Conservation (phyloP, 2,888 invertebrate species). For the Pseudolycoriella hygida region DNA sequence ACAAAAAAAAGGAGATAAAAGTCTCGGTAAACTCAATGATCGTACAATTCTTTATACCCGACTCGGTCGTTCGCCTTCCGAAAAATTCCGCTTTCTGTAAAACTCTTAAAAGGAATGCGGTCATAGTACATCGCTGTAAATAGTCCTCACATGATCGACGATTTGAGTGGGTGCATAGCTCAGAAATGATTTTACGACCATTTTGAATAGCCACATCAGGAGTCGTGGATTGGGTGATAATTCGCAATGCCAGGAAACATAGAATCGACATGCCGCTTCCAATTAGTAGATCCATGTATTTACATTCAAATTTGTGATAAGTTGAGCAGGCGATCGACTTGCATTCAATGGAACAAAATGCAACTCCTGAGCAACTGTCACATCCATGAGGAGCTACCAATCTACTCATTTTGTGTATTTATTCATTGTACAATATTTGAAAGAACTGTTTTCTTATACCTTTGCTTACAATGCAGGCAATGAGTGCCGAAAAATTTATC, state of each 20-base stretch:
- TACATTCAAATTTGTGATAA: conserved; percentile 63
- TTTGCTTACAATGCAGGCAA: conserved; percentile 62
- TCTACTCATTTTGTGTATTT: conserved; percentile 22
- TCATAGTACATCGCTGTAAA: conserved; percentile 59
- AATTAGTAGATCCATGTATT: conserved; percentile 51
- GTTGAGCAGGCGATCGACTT: conserved; percentile 40
- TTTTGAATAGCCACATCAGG: conserved; percentile 24
- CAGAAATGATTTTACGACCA: conserved; percentile 34
- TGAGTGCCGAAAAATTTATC: conserved; percentile 59
- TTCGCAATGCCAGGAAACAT: conserved; percentile 53
- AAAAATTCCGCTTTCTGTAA: conserved; percentile 52
- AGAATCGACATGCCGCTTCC: conserved; percentile 74
- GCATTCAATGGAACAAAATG: conserved; percentile 53
- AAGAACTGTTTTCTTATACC: conserved; percentile 29
- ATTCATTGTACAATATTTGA: not conserved
- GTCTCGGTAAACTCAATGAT: too few relatives aligned
- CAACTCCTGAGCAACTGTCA: conserved; percentile 53
- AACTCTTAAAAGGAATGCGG: conserved; percentile 52
- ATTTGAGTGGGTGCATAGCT: conserved; percentile 46
- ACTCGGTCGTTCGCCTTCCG: conserved; percentile 27
- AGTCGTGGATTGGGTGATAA: conserved; percentile 51
- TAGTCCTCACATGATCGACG: conserved; percentile 47
- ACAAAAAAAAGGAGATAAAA: conserved; percentile 1
- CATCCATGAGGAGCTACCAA: conserved; percentile 51
- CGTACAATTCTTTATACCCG: conserved; percentile 10